Evolutionary conservation across 1,140 invertebrate genomes (phyloP).

Genomic region (Pectinophora gossypiella): DNA sequence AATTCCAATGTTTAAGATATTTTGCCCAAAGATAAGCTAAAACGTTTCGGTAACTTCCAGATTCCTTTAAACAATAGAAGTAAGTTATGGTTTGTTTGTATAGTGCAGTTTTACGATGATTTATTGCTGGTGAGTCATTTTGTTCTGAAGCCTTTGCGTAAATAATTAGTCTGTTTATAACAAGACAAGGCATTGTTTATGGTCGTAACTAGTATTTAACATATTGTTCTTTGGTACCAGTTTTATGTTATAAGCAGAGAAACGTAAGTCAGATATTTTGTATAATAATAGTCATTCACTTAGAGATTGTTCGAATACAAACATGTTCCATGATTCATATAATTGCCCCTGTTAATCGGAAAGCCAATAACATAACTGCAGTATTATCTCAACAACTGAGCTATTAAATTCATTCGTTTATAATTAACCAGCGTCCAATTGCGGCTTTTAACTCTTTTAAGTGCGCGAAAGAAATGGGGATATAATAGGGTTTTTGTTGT

Average conservation of each 20-base stretch:
- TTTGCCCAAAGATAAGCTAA: slow-evolving; percentile 16
- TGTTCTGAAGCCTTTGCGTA: background rate
- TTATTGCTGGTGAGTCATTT: background rate
- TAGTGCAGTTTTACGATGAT: background rate
- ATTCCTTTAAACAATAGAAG: slow-evolving; percentile 15
- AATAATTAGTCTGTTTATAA: slow-evolving; percentile 1
- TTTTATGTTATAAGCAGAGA: no score
- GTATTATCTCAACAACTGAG: slow-evolving; percentile 19
- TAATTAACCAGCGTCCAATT: slow-evolving; percentile 28
- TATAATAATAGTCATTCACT: no score
- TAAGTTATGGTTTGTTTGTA: background rate
- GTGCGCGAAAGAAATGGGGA: slow-evolving; percentile 7
- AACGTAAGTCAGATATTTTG: no score
- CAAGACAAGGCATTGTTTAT: background rate
- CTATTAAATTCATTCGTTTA: slow-evolving; percentile 29
- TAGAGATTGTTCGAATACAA: no score
- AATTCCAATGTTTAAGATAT: slow-evolving; percentile 17
- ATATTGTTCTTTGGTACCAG: no score
- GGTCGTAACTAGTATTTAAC: background rate
- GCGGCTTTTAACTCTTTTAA: slow-evolving; percentile 19
- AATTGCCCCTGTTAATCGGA: slow-evolving; percentile 14
- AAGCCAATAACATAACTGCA: slow-evolving; percentile 27
- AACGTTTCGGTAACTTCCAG: slow-evolving; percentile 11
- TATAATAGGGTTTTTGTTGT: no score
- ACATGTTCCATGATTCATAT: slow-evolving; percentile 8